Evolutionary conservation across 2,888 invertebrate species (phyloP), one percentile per base, ranked within the genome.

Genomic region (Physocephala rufipes): DNA sequence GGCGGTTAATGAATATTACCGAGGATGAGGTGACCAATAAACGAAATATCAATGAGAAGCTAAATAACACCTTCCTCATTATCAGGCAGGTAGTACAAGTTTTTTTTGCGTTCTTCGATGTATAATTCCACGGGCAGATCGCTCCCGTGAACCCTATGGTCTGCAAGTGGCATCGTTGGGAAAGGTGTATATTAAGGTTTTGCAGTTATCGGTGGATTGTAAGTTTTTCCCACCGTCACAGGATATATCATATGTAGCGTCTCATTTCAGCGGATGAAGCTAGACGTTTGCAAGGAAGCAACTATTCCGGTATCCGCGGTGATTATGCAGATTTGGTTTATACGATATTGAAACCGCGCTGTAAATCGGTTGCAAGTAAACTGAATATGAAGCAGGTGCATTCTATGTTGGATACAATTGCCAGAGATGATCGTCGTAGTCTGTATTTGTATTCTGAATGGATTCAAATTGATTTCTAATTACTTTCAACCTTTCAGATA

Each of bases 311-410:
- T 1, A 62, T 75, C 13, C 73, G 74, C 45, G 90, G 88, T 36
- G 96, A 97, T 85, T 96, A 96, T 86, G 94, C 94, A 0, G 92
- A 92, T 75, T 90, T 92, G 24, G 92, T 93, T 0, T 93, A 90
- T 82, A 89, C 88, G 79, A 90, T 95, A 3, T 84, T 96, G 75
- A 90, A 89, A 74, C 88, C 88, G 51, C 88, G 90, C 73, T 83
- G 89, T 28, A 80, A 77, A 59, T 82, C 78, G 75, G 82, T 69
- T 74, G 78, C 85, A 12, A 88, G 89, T 66, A 84, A 82, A 36
- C 82, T 95, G 59, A 91, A 90, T 0, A 86, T 96, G 43, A 87
- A 89, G 26, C 89, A 93, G 71, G 88, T 97, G 1, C 96, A 97
- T 82, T 83, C 86, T 0, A 88, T 90, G 80, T 88, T 97, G 12